These are phyloP conservation scores for Pomacea maculata DNA, from an alignment of 1,140 invertebrate species.

Conservation along the genomic window DNA sequence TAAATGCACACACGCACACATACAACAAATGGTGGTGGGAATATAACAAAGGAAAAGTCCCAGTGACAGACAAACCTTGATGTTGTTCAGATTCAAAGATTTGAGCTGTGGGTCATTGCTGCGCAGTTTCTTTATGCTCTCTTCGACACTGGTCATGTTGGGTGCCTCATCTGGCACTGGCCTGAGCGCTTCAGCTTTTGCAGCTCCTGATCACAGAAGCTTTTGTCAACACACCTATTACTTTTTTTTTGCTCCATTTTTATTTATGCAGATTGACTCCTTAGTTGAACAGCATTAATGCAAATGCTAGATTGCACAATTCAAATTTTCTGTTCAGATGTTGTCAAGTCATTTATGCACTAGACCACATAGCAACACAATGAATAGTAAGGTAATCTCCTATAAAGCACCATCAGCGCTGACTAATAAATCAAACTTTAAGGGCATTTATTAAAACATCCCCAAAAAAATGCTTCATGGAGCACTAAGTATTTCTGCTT, in stretches of 20 bases:
- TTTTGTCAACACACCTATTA: neutral
- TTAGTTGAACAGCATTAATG: too few species aligned
- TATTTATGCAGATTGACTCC: too few species aligned
- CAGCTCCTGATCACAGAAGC: conserved; percentile 75
- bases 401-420: too few species aligned
- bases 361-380: too few species aligned
- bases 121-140: conserved; percentile 85
- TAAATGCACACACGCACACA: neutral
- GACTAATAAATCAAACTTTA: too few species aligned
- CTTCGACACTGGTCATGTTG: conserved; percentile 92
- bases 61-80: conserved; percentile 50
- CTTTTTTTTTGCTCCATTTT: too few species aligned
- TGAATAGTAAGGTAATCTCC: too few species aligned
- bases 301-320: too few species aligned
- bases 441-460: too few species aligned
- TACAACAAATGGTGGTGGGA: too few species aligned
- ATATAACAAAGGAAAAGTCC: neutral
- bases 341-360: neutral
- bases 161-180: conserved; percentile 88
- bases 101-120: conserved; percentile 82
- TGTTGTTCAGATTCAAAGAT: conserved; percentile 64
- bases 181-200: conserved; percentile 93
- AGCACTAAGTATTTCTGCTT: too few species aligned
- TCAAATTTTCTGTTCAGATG: neutral
- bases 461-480: too few species aligned